phyloP scores from a whole-genome alignment of 2,113 vertebrate genomes.

The Nyctibius bracteatus region DNA sequence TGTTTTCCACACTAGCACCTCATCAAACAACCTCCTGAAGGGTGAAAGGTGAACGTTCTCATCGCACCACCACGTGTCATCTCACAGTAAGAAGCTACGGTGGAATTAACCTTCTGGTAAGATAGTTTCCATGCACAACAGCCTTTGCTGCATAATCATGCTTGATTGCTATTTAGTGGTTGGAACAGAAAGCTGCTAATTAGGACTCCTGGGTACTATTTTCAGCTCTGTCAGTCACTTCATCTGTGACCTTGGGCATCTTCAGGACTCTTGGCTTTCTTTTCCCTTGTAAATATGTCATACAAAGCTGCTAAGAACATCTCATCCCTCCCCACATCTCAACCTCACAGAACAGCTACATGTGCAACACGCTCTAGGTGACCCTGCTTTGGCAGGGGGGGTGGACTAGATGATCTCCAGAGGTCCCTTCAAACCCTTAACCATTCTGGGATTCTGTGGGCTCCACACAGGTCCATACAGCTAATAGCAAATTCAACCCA shows the following conservation, averaged over 20 bases:
- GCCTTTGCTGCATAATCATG: background rate
- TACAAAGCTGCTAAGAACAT: background rate
- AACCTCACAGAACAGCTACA: background rate
- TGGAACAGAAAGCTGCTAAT: background rate
- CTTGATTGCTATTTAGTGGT: background rate
- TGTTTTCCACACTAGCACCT: background rate
- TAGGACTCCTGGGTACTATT: background rate
- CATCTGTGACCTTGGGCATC: background rate
- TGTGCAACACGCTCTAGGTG: no score
- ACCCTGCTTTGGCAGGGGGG: no score
- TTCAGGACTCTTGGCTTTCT: background rate
- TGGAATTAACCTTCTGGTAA: background rate
- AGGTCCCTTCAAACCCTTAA: no score
- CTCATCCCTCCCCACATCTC: background rate
- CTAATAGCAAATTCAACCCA: no score
- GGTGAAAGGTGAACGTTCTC: background rate
- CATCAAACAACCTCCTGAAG: background rate
- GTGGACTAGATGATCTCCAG: no score
- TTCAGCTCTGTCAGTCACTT: background rate
- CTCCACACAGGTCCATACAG: background rate
- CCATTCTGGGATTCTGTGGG: no score
- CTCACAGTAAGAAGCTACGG: background rate
- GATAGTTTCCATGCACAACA: background rate
- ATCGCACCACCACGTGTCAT: background rate
- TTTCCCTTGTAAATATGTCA: background rate